Percentiles rank a stretch among this genome's conserved stretches.
phyloP scores from a whole-genome alignment of 2,797 vertebrate species.

The Anguilla pacifica region DNA sequence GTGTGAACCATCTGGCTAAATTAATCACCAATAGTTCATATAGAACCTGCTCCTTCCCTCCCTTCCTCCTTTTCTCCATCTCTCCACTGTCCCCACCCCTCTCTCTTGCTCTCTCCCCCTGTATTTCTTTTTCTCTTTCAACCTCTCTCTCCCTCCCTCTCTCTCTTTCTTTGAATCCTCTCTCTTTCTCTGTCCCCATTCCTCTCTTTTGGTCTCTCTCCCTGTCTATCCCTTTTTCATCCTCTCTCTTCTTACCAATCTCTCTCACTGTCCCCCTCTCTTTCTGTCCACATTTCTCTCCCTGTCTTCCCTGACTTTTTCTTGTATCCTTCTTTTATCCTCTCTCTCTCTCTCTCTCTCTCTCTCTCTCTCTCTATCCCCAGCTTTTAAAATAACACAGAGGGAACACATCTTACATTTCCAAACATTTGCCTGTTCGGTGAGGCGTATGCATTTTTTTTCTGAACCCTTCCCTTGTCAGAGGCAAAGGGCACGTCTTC shows the following conservation, averaged over 20 bases:
- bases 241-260: background rate
- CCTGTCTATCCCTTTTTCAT: background rate
- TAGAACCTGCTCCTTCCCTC: background rate
- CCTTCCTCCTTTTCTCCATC: background rate
- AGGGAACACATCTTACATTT: background rate
- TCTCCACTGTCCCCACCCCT: background rate
- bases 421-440: constrained; percentile 27
- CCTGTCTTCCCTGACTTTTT: background rate
- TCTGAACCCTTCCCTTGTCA: constrained; percentile 8
- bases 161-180: background rate
- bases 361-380: constrained; percentile 26
- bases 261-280: background rate
- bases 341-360: constrained; percentile 10
- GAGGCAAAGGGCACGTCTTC: constrained; percentile 30
- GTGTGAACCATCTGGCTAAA: background rate
- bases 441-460: constrained; percentile 22
- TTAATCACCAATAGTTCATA: background rate
- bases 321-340: constrained; percentile 26
- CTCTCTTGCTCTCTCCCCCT: background rate
- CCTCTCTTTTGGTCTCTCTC: too few relatives aligned
- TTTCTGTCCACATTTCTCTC: background rate
- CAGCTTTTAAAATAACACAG: constrained; percentile 24
- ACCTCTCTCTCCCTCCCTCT: background rate
- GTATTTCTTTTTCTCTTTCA: background rate
- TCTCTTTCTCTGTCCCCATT: background rate